phyloP scores from a whole-genome alignment of 2,113 vertebrate genomes.

The Dicrurus megarhynchus region DNA sequence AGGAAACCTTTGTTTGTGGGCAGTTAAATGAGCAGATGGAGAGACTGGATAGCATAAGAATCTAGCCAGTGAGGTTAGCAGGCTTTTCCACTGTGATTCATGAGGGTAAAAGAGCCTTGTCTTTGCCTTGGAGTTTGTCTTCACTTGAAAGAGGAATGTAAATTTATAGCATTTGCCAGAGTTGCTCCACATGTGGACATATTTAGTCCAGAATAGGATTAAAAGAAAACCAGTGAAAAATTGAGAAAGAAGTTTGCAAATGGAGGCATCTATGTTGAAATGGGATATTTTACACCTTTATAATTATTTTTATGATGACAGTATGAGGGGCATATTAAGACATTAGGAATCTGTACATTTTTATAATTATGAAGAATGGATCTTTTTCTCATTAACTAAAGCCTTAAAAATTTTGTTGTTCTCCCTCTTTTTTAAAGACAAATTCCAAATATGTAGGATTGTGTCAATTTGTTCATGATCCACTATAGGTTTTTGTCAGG shows the following conservation, averaged over 20 bases:
- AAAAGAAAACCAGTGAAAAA: neutral
- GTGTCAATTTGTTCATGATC: neutral
- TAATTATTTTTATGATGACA: neutral
- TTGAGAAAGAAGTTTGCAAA: neutral
- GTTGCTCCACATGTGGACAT: neutral
- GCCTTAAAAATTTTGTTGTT: neutral
- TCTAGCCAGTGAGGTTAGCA: neutral
- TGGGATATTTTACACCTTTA: neutral
- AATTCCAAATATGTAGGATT: neutral
- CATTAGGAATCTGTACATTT: neutral
- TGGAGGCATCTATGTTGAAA: neutral
- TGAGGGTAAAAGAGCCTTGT: rapidly evolving
- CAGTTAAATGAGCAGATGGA: neutral
- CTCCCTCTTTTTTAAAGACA: neutral
- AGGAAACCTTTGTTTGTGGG: neutral
- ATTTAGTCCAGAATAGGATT: neutral
- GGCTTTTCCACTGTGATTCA: constrained; percentile 20
- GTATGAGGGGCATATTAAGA: neutral
- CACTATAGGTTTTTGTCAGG: neutral
- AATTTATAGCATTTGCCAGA: constrained; percentile 2
- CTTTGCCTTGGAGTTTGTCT: neutral
- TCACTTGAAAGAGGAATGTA: neutral
- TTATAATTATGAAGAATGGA: neutral
- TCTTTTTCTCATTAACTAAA: neutral
- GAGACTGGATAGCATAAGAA: neutral